These are phyloP conservation scores for Theristicus caerulescens DNA, from an alignment of 2,113 vertebrate species.

Conservation along the genomic window DNA sequence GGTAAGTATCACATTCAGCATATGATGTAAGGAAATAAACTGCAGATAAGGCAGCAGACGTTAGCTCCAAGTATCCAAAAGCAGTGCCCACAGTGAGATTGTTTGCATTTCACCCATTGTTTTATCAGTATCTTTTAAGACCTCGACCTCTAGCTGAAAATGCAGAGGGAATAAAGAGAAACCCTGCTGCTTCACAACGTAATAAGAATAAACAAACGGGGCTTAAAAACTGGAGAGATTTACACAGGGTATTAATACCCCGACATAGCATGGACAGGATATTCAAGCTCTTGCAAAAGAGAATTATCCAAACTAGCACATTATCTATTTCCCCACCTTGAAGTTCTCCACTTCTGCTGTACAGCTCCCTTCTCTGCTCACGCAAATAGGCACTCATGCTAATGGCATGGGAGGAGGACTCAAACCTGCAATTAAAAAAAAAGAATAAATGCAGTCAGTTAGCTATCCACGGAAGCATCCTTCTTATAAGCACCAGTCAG, in stretches of 20 bases:
- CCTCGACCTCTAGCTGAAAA: not conserved
- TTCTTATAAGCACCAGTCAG: not conserved
- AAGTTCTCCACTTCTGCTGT: conserved; percentile 97
- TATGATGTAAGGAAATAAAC: not conserved
- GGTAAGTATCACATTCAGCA: not conserved
- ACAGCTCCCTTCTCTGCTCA: conserved; percentile 94
- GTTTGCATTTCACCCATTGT: not conserved
- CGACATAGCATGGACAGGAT: not conserved
- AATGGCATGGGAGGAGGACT: conserved; percentile 97
- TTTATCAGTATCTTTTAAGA: not conserved
- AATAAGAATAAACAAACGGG: not conserved
- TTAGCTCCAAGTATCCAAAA: not conserved
- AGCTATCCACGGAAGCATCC: not conserved
- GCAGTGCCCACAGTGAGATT: rapidly evolving
- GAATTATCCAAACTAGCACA: not conserved
- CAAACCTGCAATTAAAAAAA: conserved; percentile 78
- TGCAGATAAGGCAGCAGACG: not conserved
- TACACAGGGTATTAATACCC: not conserved
- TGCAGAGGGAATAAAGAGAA: not conserved
- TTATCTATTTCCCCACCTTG: conserved; percentile 81
- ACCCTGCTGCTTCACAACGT: not conserved
- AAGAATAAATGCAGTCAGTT: not conserved
- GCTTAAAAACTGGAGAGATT: not conserved
- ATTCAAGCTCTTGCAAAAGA: not conserved
- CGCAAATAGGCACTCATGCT: conserved; percentile 98